Evolutionary conservation across 2,113 vertebrate genomes (phyloP), one percentile per base, ranked within the genome.

Genomic region (Aptenodytes patagonicus): DNA sequence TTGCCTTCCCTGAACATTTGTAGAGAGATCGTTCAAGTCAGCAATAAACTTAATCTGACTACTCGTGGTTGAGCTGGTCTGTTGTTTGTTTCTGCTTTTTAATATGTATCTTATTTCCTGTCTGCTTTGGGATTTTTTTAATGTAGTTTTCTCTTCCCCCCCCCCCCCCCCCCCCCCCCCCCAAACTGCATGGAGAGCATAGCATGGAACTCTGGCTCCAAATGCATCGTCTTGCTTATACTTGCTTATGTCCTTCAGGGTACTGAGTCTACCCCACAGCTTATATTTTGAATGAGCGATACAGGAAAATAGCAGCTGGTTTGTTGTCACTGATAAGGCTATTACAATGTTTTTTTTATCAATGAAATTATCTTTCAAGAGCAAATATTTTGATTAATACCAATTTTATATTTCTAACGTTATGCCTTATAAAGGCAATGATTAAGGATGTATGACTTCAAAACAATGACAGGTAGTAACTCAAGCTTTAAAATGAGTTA

Each of bases 171-270:
- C 0, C 1, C 28, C 40, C 13, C 17, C 4, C 16, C 32, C 58
- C 80, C 19, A 2, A 64, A 5, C 9, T 21, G 10, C 11, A 1
- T 7, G 61, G 52, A 21, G 57, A 46, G 31, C 34, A 4, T 4
- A 9, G 60, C 31, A 5, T 7, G 65, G 55, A 38, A 17, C 31
- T 29, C 21, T 26, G 18, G 13, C 66, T 90, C 13, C 0, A 0
- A 24, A 5, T 0, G 0, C 2, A 0, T 46, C 0, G 0, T 12
- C 65, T 42, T 42, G 42, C 42, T 42, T 42, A n/a, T 55, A 44
- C 58, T 77, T 19, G 13, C 66, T 65, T 10, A 28, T 31, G 82
- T 58, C 72, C 94, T 75, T 58, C 69, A 55, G 84, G 44, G 46
- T 21, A 2, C 72, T 8, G 31, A 36, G 61, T 28, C 49, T 42